phyloP scores from a whole-genome alignment of 2,797 vertebrate genomes.

The Notolepis coatsorum region DNA sequence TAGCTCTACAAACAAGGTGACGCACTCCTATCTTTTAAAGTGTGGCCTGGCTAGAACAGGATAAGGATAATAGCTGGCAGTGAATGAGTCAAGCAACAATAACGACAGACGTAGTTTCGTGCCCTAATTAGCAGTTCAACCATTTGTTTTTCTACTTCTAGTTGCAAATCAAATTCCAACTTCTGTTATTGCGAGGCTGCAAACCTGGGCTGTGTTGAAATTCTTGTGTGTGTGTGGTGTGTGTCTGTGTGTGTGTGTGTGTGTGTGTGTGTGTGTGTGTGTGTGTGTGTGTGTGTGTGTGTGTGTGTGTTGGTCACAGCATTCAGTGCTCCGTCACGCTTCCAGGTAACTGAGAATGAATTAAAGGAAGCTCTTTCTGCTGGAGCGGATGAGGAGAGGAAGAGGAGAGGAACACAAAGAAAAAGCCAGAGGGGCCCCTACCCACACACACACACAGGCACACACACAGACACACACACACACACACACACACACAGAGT shows the following conservation, averaged over 20 bases:
- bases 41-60: no score
- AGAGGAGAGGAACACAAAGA: background rate
- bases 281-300: background rate
- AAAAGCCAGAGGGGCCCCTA: background rate
- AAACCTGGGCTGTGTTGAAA: background rate
- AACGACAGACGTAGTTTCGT: no score
- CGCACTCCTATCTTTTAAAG: no score
- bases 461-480: background rate
- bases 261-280: background rate
- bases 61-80: no score
- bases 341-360: background rate
- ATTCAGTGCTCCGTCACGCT: background rate
- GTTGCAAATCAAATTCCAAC: no score
- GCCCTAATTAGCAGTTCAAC: no score
- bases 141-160: no score
- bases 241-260: background rate
- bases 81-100: no score
- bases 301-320: background rate
- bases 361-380: background rate
- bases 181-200: slow-evolving; percentile 2
- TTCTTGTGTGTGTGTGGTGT: background rate
- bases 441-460: background rate
- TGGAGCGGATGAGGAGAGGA: background rate
- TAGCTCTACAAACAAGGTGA: no score
- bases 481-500: background rate